Evolutionary conservation across 2,888 invertebrate genomes (phyloP), one percentile per base, ranked within the genome.

Genomic region (Crioceris asparagi): DNA sequence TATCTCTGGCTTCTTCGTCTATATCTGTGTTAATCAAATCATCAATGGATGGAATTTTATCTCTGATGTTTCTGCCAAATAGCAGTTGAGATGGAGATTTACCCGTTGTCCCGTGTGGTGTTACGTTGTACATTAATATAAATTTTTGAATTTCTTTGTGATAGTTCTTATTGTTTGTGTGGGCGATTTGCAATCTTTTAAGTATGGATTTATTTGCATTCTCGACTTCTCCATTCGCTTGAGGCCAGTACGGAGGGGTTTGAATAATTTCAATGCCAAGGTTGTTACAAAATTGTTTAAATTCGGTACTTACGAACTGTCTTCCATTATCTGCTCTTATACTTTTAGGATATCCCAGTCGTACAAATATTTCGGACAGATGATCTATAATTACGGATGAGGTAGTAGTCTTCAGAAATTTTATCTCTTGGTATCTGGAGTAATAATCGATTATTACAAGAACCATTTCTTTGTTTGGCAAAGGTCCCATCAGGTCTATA

Each of bases 211-310:
- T 46, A 38, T 54, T 55, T 37, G 50, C 49, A 18, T 49, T 46
- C 32, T 55, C 55, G 1, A 53, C 54, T 34, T 49, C 50, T n/a
- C 51, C 53, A 41, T 57, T 57, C 18, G 50, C 45, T 29, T 48
- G 44, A 5, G 47, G 42, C 46, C 46, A 46, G 17, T 44, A 46
- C 5, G 46, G 41, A 15, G 40, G 42, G 7, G 46, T 44, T 6
- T 36, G 33, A 14, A 46, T 35, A 1, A 46, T 12, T 3, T 32
- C 19, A 19, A 47, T 45, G 19, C 32, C 32, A 16, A 45, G 12
- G 8, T 35, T 15, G n/a, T 29, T 2, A 17, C 45, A 47, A 29
- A 34, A 43, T 11, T 41, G 5, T 38, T 43, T 38, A 18, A 46
- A 44, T 40, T 46, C 46, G 8, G 14, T 14, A 14, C 44, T 46